Base-by-base conservation (phyloP, 1,140 invertebrate genomes). In the Formica selysi region DNA sequence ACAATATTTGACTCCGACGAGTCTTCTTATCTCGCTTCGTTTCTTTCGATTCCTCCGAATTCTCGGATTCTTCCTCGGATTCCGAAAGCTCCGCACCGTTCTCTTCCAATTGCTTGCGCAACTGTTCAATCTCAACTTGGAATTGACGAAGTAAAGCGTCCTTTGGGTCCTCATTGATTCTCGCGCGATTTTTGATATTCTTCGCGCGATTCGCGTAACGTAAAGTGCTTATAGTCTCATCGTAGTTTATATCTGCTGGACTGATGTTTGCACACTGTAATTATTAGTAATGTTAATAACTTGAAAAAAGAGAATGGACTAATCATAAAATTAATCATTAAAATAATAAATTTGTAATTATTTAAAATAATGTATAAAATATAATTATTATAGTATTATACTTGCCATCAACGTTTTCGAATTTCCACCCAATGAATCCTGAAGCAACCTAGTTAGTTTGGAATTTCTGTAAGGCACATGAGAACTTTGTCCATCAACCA, bases 131-230 rank as follows among this genome's bases (percentile, higher is more conserved):
- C 95, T 99, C 99, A 91, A 98, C 97, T 95, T 99, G 99, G 94
- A 99, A 99, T 93, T 99, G 97, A 62, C 98, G 97, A 19, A 99
- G 96, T 32, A 99, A 95, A 3, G 99, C 99, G 95, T 99, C 99
- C 92, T 99, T 99, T 0, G 99, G 98, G 95, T 99, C 99, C 94
- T 99, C 99, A 94, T 99, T 99, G 78, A 99, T 97, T 89, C 97
- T 97, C 68, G 99, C 99, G 89, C 97, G 97, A 95, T 99, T 99
- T 93, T 99, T 98, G 84, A 99, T 99, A 92, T 98, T 99, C 95
- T 99, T 99, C 2, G 99, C 99, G 76, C 99, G 96, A 95, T 98
- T 99, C 1, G 99, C 99, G 95, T 99, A 99, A 19, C 99, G 96
- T 62, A 99, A 95, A 0, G 99, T 99, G 92, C 98, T 99, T 64